A percentile compares a stretch with the other conserved stretches of the same genome.
These are phyloP conservation scores for Sebastes hopkinsi DNA, from an alignment of 2,797 vertebrate genomes.

Conservation along the genomic window DNA sequence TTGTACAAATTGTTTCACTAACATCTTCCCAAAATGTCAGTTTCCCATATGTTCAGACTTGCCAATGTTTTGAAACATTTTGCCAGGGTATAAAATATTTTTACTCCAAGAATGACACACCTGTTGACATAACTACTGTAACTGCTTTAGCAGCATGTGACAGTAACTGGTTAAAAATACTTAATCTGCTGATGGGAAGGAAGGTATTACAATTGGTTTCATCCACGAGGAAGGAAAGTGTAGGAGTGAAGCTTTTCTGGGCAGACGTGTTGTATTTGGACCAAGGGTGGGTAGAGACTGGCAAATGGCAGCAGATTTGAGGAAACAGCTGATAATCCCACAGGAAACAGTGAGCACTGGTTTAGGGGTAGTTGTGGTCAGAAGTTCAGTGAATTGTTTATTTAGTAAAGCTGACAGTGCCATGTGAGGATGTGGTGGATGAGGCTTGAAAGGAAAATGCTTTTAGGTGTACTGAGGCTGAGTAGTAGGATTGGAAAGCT, in stretches of 20 bases:
- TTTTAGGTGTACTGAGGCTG: constrained; percentile 30
- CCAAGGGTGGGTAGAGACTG: constrained; percentile 49
- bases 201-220: constrained; percentile 42
- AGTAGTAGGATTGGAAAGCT: constrained; percentile 33
- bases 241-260: constrained; percentile 44
- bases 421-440: constrained; percentile 63
- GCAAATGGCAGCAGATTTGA: constrained; percentile 51
- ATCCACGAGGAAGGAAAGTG: constrained; percentile 44
- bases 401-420: constrained; percentile 47
- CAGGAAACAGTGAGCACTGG: constrained; percentile 61
- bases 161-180: constrained; percentile 20
- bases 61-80: constrained; percentile 17
- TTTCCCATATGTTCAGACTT: constrained; percentile 6
- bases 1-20: constrained; percentile 16
- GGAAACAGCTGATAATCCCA: constrained; percentile 74
- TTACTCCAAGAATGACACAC: not conserved
- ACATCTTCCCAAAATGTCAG: constrained; percentile 10
- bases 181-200: constrained; percentile 32
- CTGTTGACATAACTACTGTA: constrained; percentile 19
- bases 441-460: constrained; percentile 61
- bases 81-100: constrained; percentile 5
- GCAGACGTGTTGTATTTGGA: constrained; percentile 14
- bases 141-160: constrained; percentile 8
- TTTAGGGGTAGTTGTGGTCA: constrained; percentile 57
- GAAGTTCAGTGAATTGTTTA: constrained; percentile 48